Conservation (phyloP, 2,113 vertebrate genomes). For the Poeciliopsis occidentalis region DNA sequence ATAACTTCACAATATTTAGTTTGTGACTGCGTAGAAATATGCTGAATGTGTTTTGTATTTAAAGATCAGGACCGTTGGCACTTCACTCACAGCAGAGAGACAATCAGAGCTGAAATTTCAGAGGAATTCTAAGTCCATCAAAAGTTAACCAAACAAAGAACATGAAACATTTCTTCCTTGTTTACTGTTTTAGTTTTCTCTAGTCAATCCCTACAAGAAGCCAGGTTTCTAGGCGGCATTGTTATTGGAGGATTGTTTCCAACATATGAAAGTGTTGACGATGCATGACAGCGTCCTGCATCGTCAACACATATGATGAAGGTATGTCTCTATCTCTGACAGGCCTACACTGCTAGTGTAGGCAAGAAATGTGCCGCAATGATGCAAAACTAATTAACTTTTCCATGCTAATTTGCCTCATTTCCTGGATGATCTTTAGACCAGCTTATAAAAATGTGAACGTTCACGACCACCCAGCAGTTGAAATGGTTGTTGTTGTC, state of each 20-base stretch:
- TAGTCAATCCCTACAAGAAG: not conserved
- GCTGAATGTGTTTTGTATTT: not conserved
- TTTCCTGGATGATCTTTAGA: slow-evolving; percentile 80
- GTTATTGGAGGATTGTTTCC: slow-evolving; percentile 47
- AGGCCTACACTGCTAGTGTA: too few relatives aligned
- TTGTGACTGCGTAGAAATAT: not conserved
- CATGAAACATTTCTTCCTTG: slow-evolving; percentile 18
- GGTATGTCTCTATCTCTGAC: slow-evolving; percentile 3
- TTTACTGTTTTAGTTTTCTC: slow-evolving; percentile 13
- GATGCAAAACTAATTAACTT: slow-evolving; percentile 87
- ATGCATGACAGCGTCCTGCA: not conserved
- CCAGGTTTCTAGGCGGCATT: slow-evolving; percentile 30
- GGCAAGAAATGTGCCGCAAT: slow-evolving; percentile 85
- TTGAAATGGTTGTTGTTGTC: slow-evolving; percentile 83
- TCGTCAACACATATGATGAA: too few relatives aligned
- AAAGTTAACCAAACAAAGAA: not conserved
- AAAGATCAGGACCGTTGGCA: not conserved
- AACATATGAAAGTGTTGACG: slow-evolving; percentile 16
- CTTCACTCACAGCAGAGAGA: not conserved
- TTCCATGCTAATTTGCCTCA: slow-evolving; percentile 85
- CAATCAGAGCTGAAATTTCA: not conserved
- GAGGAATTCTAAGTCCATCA: not conserved
- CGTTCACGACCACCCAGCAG: slow-evolving; percentile 76
- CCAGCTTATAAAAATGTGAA: slow-evolving; percentile 78
- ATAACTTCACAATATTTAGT: not conserved